Evolutionary conservation across 1,140 invertebrate species (phyloP).

Genomic region (Zophobas atratus): DNA sequence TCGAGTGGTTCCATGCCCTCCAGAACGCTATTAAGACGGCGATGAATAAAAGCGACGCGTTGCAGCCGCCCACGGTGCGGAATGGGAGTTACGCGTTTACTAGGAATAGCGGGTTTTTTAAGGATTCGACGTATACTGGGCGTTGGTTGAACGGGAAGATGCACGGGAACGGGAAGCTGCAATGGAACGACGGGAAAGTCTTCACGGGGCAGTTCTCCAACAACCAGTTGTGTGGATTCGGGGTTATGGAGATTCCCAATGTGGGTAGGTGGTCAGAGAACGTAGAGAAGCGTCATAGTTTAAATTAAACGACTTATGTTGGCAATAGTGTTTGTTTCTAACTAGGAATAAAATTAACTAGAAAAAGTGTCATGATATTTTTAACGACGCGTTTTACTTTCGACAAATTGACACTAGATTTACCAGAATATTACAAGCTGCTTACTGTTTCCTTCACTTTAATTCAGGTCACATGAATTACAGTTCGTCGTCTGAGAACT

Average conservation of each 20-base stretch:
- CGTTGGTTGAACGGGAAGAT: conserved; percentile 86
- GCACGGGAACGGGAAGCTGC: conserved; percentile 85
- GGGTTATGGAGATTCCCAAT: conserved; percentile 78
- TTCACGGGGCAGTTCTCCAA: conserved; percentile 86
- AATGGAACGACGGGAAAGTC: conserved; percentile 84
- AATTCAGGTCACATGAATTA: no score
- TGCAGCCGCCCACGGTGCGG: conserved; percentile 79
- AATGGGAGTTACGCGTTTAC: conserved; percentile 82
- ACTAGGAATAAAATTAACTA: no score
- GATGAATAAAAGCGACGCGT: conserved; percentile 71
- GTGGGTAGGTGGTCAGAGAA: conserved; percentile 66
- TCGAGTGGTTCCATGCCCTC: conserved; percentile 83
- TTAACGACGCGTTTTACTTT: no score
- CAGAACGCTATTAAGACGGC: conserved; percentile 76
- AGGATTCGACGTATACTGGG: conserved; percentile 84
- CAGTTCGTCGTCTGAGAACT: no score
- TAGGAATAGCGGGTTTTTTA: conserved; percentile 71
- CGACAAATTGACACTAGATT: no score
- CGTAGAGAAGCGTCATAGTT: no score
- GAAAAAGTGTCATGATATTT: no score
- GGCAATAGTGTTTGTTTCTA: no score
- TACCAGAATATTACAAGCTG: no score
- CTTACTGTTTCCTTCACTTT: no score
- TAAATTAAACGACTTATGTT: no score
- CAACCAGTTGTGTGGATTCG: conserved; percentile 82